Conservation (phyloP, 2,888 invertebrate species). For the Megamerina dolium region DNA sequence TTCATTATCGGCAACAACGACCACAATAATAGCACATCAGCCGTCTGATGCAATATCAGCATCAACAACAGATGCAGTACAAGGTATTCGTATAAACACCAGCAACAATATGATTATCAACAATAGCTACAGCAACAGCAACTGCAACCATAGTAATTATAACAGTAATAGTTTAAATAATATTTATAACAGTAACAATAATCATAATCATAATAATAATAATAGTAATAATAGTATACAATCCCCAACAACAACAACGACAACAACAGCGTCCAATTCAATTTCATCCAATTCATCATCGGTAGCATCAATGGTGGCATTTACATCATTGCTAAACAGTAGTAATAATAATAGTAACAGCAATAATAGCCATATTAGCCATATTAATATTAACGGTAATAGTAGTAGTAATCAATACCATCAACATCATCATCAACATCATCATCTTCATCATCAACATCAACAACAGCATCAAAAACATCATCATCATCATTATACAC, state of each 20-base stretch:
- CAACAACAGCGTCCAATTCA: conserved; percentile 14
- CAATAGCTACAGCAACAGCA: conserved; percentile 14
- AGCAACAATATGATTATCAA: conserved; percentile 19
- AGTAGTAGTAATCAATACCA: conserved; percentile 11
- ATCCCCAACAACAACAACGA: conserved; percentile 15
- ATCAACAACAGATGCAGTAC: too few species aligned
- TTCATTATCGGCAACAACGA: conserved; percentile 19
- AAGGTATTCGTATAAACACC: conserved; percentile 24
- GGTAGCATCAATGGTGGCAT: conserved; percentile 17
- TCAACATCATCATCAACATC: conserved; percentile 6
- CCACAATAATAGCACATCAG: conserved; percentile 18
- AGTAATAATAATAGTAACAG: conserved; percentile 12
- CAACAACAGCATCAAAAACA: too few species aligned
- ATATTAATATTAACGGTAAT: conserved; percentile 20
- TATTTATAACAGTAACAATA: conserved; percentile 9
- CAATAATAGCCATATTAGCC: conserved; percentile 12
- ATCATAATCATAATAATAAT: too few species aligned
- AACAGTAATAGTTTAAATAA: conserved; percentile 18
- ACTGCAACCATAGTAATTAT: conserved; percentile 11
- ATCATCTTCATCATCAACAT: conserved; percentile 6
- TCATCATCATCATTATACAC: too few species aligned
- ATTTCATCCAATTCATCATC: conserved; percentile 19
- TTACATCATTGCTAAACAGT: conserved; percentile 17
- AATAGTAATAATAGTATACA: too few species aligned
- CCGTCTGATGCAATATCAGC: too few species aligned